phyloP scores from a whole-genome alignment of 2,888 invertebrate genomes.

The Sphinx pinastri region DNA sequence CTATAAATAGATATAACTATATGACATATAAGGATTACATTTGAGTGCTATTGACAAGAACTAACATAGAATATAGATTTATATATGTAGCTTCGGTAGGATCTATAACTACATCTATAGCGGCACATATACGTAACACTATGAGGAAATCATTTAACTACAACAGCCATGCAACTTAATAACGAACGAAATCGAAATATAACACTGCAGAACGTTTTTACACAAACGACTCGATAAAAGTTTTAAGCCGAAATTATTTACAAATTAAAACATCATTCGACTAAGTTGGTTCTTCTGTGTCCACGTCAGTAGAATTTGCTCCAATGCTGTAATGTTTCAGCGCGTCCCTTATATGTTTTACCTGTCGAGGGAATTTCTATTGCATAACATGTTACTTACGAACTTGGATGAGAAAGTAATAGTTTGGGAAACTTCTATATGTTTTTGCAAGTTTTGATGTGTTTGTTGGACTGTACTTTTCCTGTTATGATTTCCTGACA shows the following conservation, averaged over 20 bases:
- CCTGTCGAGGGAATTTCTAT: conserved; percentile 50
- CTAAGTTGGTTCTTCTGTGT: conserved; percentile 70
- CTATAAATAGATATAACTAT: conserved; percentile 52
- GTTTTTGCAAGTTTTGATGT: conserved; percentile 6
- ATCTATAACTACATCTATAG: conserved; percentile 13
- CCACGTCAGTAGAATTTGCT: conserved; percentile 56
- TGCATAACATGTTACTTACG: background rate
- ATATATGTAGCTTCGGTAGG: background rate
- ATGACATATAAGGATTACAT: conserved; percentile 16
- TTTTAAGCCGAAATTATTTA: conserved; percentile 4
- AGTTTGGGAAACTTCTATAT: background rate
- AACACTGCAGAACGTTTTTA: background rate
- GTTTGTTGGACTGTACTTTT: background rate
- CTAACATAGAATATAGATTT: background rate
- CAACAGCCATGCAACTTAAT: background rate
- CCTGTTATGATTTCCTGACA: background rate
- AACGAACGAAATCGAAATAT: background rate
- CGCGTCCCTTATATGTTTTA: conserved; percentile 88
- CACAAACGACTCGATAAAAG: background rate
- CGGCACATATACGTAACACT: background rate
- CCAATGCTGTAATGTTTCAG: conserved; percentile 85
- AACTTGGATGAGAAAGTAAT: background rate
- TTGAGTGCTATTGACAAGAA: background rate
- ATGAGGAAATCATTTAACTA: background rate
- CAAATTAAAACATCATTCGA: conserved; percentile 30